These are phyloP conservation scores for Calliphora vomitoria DNA, from an alignment of 2,888 invertebrate genomes.

Conservation along the genomic window DNA sequence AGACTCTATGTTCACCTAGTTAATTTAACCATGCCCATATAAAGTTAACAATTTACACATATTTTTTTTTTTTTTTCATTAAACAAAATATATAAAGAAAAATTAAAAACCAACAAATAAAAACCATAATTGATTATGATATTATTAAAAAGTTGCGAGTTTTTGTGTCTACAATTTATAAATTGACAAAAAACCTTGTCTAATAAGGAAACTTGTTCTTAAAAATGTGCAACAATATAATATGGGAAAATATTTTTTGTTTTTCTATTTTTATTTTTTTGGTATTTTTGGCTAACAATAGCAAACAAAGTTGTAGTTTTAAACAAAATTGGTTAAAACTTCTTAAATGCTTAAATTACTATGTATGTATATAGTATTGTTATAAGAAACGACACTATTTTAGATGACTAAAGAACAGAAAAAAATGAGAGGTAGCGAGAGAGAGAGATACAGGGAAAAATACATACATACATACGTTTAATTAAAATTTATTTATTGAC, in stretches of 20 bases:
- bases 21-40: constrained; percentile 65
- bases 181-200: constrained; percentile 70
- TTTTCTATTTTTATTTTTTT: background rate
- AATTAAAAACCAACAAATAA: constrained; percentile 20
- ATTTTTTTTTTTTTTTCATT: constrained; percentile 56
- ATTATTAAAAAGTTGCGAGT: constrained; percentile 50
- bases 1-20: constrained; percentile 53
- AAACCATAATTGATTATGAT: constrained; percentile 69
- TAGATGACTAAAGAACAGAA: background rate
- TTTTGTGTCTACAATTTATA: constrained; percentile 46
- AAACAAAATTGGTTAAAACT: constrained; percentile 67
- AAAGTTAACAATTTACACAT: constrained; percentile 70
- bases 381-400: background rate
- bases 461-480: constrained; percentile 44
- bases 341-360: constrained; percentile 47
- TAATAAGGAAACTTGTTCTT: constrained; percentile 70
- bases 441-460: background rate
- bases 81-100: constrained; percentile 39
- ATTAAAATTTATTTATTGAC: constrained; percentile 70
- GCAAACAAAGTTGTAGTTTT: constrained; percentile 53
- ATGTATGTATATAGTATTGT: constrained; percentile 25
- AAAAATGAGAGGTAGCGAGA: background rate
- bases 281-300: constrained; percentile 65
- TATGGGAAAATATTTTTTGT: constrained; percentile 65
- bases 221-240: constrained; percentile 54